These are phyloP conservation scores for Trinorchestia longiramus DNA, from an alignment of 1,140 invertebrate species.

Conservation along the genomic window DNA sequence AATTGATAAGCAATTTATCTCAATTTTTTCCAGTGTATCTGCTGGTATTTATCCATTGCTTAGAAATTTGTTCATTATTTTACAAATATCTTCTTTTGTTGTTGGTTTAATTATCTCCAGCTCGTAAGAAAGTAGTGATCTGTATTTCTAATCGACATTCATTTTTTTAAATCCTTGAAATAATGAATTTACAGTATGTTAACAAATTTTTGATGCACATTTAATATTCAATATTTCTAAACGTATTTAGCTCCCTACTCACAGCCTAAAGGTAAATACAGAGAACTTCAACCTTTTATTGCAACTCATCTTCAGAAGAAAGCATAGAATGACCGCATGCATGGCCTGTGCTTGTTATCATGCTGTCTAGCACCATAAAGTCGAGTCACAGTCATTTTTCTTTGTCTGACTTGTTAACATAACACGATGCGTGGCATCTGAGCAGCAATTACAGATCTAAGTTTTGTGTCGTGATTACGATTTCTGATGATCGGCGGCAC, in stretches of 20 bases:
- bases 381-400: background rate
- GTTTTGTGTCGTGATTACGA: background rate
- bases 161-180: too few relatives aligned
- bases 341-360: background rate
- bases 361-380: background rate
- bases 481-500: background rate
- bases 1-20: background rate
- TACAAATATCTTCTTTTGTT: background rate
- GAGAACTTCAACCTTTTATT: background rate
- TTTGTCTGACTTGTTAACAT: background rate
- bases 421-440: background rate
- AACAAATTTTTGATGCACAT: too few relatives aligned
- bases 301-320: background rate
- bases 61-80: background rate
- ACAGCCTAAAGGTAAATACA: background rate
- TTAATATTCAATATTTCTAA: too few relatives aligned
- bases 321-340: background rate
- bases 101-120: background rate
- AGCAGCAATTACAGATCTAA: background rate
- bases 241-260: too few relatives aligned
- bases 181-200: too few relatives aligned
- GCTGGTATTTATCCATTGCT: background rate
- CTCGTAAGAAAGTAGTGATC: too few relatives aligned
- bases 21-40: background rate
- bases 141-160: too few relatives aligned